phyloP scores from a whole-genome alignment of 2,797 vertebrate species.

The Astyanax mexicanus region DNA sequence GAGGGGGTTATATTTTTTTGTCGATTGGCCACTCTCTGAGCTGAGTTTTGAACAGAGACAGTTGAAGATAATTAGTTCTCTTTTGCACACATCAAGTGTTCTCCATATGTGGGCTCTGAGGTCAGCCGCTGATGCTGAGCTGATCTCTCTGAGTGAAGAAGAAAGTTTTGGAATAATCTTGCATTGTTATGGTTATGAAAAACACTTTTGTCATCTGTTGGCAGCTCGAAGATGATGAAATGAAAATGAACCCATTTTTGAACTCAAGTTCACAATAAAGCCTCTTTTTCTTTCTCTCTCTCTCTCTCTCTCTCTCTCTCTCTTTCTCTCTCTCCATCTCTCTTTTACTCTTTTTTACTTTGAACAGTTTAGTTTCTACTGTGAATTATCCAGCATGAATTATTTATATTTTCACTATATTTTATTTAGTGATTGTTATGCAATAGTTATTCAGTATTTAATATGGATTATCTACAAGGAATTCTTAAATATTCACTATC shows the following conservation, averaged over 20 bases:
- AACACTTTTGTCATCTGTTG: constrained; percentile 42
- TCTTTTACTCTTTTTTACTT: neutral
- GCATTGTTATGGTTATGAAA: constrained; percentile 46
- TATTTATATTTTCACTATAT: no score
- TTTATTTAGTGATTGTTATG: no score
- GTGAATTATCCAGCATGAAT: no score
- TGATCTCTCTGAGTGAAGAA: neutral
- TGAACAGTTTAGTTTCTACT: no score
- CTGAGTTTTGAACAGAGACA: no score
- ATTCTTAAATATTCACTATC: no score
- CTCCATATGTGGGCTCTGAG: neutral
- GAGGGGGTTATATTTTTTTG: no score
- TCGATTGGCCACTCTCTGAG: neutral
- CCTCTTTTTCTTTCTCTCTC: neutral
- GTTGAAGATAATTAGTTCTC: constrained; percentile 12
- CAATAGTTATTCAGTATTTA: no score
- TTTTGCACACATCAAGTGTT: neutral
- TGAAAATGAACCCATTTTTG: constrained; percentile 35
- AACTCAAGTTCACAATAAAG: constrained; percentile 14
- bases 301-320: neutral
- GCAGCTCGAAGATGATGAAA: constrained; percentile 1
- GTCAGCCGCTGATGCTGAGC: neutral
- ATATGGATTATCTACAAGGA: no score
- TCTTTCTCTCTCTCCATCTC: constrained; percentile 17
- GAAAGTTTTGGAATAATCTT: constrained; percentile 33